Evolutionary conservation across 1,140 invertebrate genomes (phyloP).

Genomic region (Meloidogyne chitwoodi): DNA sequence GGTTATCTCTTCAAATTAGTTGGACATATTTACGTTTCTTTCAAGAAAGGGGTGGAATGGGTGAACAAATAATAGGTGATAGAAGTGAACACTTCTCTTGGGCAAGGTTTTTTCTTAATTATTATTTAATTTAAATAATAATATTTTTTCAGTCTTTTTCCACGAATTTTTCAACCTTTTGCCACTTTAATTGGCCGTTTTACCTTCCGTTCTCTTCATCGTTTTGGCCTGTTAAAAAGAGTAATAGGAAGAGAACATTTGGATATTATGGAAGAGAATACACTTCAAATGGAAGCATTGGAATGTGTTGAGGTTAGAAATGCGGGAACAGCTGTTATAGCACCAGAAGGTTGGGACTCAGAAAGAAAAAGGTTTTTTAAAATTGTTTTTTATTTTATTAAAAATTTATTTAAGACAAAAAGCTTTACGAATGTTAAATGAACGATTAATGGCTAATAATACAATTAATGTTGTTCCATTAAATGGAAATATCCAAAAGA

Average conservation of each 20-base stretch:
- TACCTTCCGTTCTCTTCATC: conserved; percentile 9
- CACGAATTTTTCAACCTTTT: conserved; percentile 22
- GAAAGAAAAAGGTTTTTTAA: conserved; percentile 25
- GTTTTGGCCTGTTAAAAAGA: background rate
- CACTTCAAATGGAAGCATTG: conserved; percentile 6
- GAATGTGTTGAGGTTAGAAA: background rate
- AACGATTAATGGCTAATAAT: conserved; percentile 18
- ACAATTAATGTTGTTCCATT: background rate
- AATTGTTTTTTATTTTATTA: background rate
- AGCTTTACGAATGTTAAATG: conserved; percentile 28
- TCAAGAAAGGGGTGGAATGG: conserved; percentile 29
- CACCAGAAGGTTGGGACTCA: conserved; percentile 27
- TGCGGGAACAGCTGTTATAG: conserved; percentile 5
- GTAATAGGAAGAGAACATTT: conserved; percentile 12
- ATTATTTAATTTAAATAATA: background rate
- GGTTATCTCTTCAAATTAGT: conserved; percentile 37
- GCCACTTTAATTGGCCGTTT: conserved; percentile 7
- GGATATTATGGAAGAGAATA: conserved; percentile 2
- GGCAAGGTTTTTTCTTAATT: conserved; percentile 33
- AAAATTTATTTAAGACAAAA: conserved; percentile 28
- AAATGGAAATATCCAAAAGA: background rate
- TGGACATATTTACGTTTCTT: conserved; percentile 58
- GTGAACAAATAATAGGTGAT: conserved; percentile 25
- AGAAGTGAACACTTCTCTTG: conserved; percentile 45
- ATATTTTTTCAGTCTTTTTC: conserved; percentile 23